Percentiles rank a stretch among this genome's conserved stretches.
phyloP scores from a whole-genome alignment of 2,113 vertebrate species.

The Athene cunicularia region DNA sequence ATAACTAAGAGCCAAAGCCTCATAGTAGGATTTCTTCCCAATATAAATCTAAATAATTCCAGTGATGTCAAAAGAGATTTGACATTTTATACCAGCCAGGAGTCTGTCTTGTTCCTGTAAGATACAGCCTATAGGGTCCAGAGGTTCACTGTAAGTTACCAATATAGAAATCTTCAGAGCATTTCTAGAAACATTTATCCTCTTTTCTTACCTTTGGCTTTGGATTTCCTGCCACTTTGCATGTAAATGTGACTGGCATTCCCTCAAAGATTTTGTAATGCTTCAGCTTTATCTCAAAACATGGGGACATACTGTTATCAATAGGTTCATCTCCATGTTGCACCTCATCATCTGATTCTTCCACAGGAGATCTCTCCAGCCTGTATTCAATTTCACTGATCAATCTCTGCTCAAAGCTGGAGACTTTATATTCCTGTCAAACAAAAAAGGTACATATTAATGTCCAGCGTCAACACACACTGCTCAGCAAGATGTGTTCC shows the following conservation, averaged over 20 bases:
- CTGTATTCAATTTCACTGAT: conserved; percentile 98
- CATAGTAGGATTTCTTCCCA: neutral
- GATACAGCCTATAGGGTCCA: neutral
- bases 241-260: conserved; percentile 93
- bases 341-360: conserved; percentile 90
- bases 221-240: conserved; percentile 90
- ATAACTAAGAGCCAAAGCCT: neutral
- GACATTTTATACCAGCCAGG: neutral
- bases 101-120: neutral
- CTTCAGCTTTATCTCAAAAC: conserved; percentile 90
- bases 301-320: conserved; percentile 75
- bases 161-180: neutral
- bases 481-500: neutral
- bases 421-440: conserved; percentile 94
- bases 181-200: neutral
- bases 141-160: neutral
- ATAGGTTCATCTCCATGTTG: conserved; percentile 79
- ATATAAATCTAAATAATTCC: neutral
- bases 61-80: neutral
- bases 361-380: conserved; percentile 91
- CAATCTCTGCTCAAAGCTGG: conserved; percentile 96
- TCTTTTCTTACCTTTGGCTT: conserved; percentile 88
- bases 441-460: conserved; percentile 4
- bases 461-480: neutral
- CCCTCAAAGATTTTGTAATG: conserved; percentile 98